Evolutionary conservation across 2,113 vertebrate species (phyloP).

Genomic region (Oreochromis spilurus): DNA sequence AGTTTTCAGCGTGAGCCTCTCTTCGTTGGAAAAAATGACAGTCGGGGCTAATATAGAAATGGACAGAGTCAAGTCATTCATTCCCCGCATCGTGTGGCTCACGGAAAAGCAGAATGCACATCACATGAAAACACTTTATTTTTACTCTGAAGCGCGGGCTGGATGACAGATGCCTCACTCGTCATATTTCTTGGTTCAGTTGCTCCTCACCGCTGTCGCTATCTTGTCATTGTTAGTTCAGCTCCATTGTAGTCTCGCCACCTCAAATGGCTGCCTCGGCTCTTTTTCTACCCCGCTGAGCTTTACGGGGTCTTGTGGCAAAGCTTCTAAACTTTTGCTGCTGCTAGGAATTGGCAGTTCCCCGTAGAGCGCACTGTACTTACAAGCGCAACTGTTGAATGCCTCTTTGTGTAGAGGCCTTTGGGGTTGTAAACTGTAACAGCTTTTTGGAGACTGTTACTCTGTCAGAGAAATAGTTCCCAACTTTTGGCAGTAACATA

Average conservation of each 20-base stretch:
- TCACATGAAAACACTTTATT: constrained; percentile 40
- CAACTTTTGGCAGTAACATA: neutral
- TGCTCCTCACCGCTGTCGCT: neutral
- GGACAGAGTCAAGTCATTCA: neutral
- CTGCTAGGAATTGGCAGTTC: neutral
- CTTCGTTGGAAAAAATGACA: constrained; percentile 45
- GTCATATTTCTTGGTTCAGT: constrained; percentile 22
- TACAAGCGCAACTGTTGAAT: neutral
- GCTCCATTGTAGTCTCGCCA: neutral
- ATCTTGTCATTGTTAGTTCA: constrained; percentile 19
- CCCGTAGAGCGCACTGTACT: neutral
- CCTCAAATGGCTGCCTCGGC: neutral
- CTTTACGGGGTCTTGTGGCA: neutral
- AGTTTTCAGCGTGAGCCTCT: constrained; percentile 18
- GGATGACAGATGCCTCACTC: neutral
- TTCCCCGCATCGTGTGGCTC: constrained; percentile 17
- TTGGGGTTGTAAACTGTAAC: neutral
- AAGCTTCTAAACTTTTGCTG: neutral
- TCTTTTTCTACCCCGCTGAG: neutral
- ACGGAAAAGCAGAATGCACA: constrained; percentile 25
- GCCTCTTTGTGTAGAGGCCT: constrained; percentile 5
- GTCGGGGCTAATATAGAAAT: neutral
- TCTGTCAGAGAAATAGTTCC: neutral
- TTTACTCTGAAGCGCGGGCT: constrained; percentile 4
- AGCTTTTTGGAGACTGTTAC: neutral